Percentiles rank a stretch among this genome's conserved stretches.
phyloP scores from a whole-genome alignment of 2,888 invertebrate species.

The Hydrotaea diabolus region DNA sequence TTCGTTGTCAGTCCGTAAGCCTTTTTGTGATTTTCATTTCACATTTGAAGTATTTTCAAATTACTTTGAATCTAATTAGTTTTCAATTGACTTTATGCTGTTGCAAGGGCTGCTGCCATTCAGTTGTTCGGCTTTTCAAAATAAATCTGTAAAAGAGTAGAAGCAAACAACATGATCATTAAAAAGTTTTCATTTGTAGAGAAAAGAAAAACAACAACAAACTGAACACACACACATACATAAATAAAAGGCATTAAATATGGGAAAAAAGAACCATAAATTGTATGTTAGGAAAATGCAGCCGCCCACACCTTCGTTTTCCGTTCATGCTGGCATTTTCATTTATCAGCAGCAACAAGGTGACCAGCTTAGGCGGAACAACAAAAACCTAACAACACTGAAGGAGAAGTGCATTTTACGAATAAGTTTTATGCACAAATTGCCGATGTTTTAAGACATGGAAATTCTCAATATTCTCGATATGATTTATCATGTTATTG shows the following conservation, averaged over 20 bases:
- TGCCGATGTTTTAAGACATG: too few relatives aligned
- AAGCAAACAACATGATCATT: constrained; percentile 40
- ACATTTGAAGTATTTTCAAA: neutral
- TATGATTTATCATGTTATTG: too few relatives aligned
- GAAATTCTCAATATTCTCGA: too few relatives aligned
- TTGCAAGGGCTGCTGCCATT: constrained; percentile 67
- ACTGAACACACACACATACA: neutral
- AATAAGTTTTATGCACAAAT: too few relatives aligned
- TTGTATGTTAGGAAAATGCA: constrained; percentile 30
- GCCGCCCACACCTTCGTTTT: constrained; percentile 17
- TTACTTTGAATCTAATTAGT: constrained; percentile 6
- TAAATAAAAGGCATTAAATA: constrained; percentile 30
- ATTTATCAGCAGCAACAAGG: constrained; percentile 11
- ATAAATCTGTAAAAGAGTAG: constrained; percentile 71
- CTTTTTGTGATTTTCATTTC: neutral
- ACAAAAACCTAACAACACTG: too few relatives aligned
- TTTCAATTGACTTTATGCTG: constrained; percentile 69
- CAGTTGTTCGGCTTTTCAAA: constrained; percentile 62
- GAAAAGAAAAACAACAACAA: too few relatives aligned
- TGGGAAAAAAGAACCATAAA: neutral
- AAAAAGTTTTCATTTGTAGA: constrained; percentile 33
- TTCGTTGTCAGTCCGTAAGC: neutral
- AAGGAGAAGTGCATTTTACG: too few relatives aligned
- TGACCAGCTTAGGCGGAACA: neutral
- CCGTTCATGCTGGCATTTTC: neutral